Base-by-base conservation (phyloP, 2,888 invertebrate genomes). In the Autographa pulchrina region DNA sequence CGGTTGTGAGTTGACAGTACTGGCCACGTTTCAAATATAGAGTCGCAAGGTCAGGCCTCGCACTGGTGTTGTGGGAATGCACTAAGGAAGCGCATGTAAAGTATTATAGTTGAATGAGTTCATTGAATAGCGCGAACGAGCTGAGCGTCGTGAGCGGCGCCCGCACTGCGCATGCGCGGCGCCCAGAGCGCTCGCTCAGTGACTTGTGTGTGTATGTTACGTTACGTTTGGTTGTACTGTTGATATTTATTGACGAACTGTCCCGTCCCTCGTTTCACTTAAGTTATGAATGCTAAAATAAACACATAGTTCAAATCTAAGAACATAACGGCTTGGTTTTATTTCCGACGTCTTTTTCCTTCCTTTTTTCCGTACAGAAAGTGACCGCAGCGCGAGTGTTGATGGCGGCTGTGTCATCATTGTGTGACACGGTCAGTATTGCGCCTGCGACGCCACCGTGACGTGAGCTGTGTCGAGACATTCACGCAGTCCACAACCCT, bases 211-310 rank as follows among this genome's bases (percentile, higher is more conserved):
- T 60, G 38, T 65, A 35, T 52, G 62, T 72, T 72, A 41, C 9
- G 68, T 81, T 78, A 70, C 14, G 72, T 73, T 83, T 68, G 48
- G 65, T 76, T 80, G 38, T 70, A 75, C 65, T 74, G 73, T 74
- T 70, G 69, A 79, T 78, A 68, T 77, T 88, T 86, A 91, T 90
- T 87, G 88, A 91, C 90, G 87, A 92, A 91, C 93, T 93, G 86
- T 94, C 95, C 95, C 95, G 95, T 95, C 95, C 95, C 94, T 93
- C 91, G 68, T 82, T 91, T 92, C 89, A 91, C 88, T 89, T 92
- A 87, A 88, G 89, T 93, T 92, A 89, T 87, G 86, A 90, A 91
- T 88, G 89, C 89, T 90, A 87, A 88, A 90, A 90, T 91, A 90
- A 92, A 92, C 85, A 90, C 84, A 89, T 88, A 92, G 90, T 89